phyloP scores from a whole-genome alignment of 2,888 invertebrate genomes.

The Tachystola acroxantha region DNA sequence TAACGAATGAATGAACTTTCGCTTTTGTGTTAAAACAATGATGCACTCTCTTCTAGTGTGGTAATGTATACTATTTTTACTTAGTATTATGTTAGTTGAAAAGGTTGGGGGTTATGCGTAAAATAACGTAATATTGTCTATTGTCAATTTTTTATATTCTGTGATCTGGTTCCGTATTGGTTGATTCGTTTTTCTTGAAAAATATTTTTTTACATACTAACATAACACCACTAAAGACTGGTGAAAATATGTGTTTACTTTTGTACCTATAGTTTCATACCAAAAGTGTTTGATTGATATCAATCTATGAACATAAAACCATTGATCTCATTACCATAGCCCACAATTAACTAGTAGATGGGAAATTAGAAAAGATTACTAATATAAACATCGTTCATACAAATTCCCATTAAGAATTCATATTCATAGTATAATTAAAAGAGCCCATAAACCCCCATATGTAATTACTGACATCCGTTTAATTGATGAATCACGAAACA shows the following conservation, averaged over 20 bases:
- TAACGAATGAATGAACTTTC: slow-evolving; percentile 70
- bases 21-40: slow-evolving; percentile 74
- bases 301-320: too few species aligned
- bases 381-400: slow-evolving; percentile 33
- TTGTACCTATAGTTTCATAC: too few species aligned
- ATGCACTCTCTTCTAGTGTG: slow-evolving; percentile 55
- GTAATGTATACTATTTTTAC: slow-evolving; percentile 55
- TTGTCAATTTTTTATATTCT: too few species aligned
- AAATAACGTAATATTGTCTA: not conserved
- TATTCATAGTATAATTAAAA: slow-evolving; percentile 51
- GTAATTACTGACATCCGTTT: slow-evolving; percentile 50
- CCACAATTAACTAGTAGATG: too few species aligned
- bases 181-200: too few species aligned
- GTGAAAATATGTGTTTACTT: too few species aligned
- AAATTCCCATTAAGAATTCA: slow-evolving; percentile 42
- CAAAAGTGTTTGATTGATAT: too few species aligned
- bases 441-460: slow-evolving; percentile 37
- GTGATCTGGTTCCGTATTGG: too few species aligned
- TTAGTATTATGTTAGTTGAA: slow-evolving; percentile 34
- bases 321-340: too few species aligned
- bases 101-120: slow-evolving; percentile 21
- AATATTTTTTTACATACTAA: too few species aligned
- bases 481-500: slow-evolving; percentile 56
- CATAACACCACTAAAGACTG: too few species aligned
- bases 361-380: slow-evolving; percentile 15